Evolutionary conservation across 2,113 vertebrate genomes (phyloP), one percentile per base, ranked within the genome.

Genomic region (Antechinus flavipes): DNA sequence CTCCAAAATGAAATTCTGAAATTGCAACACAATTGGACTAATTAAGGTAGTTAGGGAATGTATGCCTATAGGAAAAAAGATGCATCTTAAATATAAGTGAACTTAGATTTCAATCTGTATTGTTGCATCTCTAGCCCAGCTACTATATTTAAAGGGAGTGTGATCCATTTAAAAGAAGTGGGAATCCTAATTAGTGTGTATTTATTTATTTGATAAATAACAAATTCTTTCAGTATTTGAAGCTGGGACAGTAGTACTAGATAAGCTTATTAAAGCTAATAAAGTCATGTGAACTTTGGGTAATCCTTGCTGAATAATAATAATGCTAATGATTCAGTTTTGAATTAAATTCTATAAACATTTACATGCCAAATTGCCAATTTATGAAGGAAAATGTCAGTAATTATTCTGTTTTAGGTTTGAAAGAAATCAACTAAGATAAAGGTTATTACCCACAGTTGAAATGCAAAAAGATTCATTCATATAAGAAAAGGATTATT

Each of bases 361-460:
- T n/a, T 76, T 76, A 76, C 68, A 76, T 76, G 68, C 35, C 9
- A 49, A 90, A 49, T 49, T 49, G 8, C 46, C 27, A 50, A 50
- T 96, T 55, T 93, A 90, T 58, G 35, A 92, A 25, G n/a, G 55
- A 49, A 93, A 47, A 91, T 93, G 22, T 90, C 8, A 24, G 30
- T 30, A 94, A 58, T 46, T 55, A 90, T 95, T 91, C 92, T 50
- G 91, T 47, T 92, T 92, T 91, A 56, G 42, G 49, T 68, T 56
- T 35, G 30, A 49, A 8, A 56, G 5, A 94, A 19, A 49, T 89
- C 23, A 54, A 84, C 89, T 91, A 27, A 6, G 58, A 47, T 91
- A 54, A 93, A 25, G 30, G n/a, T 7, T 90, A 42, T 14, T 91
- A 30, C 47, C 49, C 27, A 54, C 7, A 68, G 54, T 35, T 50